Base-by-base conservation (phyloP, 2,888 invertebrate genomes). In the Eucriotettix oculatus region DNA sequence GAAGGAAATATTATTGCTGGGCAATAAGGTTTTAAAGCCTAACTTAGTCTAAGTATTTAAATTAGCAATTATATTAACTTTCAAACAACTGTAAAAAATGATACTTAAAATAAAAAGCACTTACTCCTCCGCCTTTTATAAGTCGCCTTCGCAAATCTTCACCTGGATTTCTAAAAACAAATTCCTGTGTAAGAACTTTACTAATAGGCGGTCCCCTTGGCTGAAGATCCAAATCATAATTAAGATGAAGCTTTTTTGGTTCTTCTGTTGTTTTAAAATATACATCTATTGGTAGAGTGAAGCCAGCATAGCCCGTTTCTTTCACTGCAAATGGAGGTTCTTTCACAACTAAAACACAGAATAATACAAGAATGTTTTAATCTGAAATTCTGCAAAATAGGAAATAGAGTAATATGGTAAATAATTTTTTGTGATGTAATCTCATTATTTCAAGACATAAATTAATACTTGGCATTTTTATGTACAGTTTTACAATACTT, bases 261-360 rank as follows among this genome's bases (percentile, higher is more conserved):
- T 93, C 92, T 72, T 91, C 90, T 71, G 87, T 88, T 73, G 90
- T 94, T 67, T 85, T 88, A 66, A 92, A 78, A 73, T 90, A 86
- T 66, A 97, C 86, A 70, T 95, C 92, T 68, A 97, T 92, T 0
- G 89, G 88, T 62, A 97, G 78, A 56, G 82, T 79, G 73, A 97
- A 97, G 43, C 96, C 93, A 62, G 94, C 96, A 79, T 97, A 97
- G 10, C 97, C 96, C n/a, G 91, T 89, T 73, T 96, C 95, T 68
- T 87, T 86, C 42, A 97, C 82, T 57, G 82, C 76, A 75, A 90
- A 97, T 3, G 96, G 96, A 58, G 95, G 92, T 66, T 92, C 91
- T 70, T 91, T 93, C 5, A 91, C 78, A 67, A 88, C 93, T 93
- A 78, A 57, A 83, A 66, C 63, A 63, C 7, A 7, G 29, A 29